These are phyloP conservation scores for Vollenhovia emeryi DNA, from an alignment of 1,140 invertebrate species.

Conservation along the genomic window DNA sequence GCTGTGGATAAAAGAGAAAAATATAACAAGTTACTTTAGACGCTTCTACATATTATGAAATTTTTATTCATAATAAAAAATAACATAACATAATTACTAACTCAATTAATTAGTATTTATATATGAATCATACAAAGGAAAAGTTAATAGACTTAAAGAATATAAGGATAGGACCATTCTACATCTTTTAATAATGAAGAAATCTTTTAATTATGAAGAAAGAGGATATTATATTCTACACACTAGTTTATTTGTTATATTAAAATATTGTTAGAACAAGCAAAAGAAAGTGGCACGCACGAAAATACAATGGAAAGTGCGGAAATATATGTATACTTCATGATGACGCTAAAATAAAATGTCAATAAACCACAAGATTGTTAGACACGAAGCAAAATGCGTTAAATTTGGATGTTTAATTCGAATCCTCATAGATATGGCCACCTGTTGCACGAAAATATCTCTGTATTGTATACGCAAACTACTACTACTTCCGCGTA, in stretches of 20 bases:
- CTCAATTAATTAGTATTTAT: background rate
- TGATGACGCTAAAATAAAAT: background rate
- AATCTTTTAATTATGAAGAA: background rate
- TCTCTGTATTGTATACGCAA: constrained; percentile 58
- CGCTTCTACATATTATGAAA: background rate
- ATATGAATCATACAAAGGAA: background rate
- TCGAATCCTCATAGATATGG: constrained; percentile 51
- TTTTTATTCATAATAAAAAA: background rate
- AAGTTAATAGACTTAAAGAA: background rate
- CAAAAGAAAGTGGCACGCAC: background rate
- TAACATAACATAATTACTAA: background rate
- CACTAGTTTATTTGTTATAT: background rate
- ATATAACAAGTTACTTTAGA: background rate
- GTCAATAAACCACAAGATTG: background rate
- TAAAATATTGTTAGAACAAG: background rate
- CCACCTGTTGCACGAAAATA: constrained; percentile 71
- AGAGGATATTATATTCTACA: background rate
- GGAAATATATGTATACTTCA: background rate
- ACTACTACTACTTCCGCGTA: constrained; percentile 17
- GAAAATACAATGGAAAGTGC: background rate
- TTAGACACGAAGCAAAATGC: background rate
- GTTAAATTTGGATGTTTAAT: constrained; percentile 40
- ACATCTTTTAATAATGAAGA: background rate
- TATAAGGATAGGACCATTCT: background rate
- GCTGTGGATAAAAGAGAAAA: background rate